Percentiles rank a stretch among this genome's conserved stretches.
Evolutionary conservation across 2,797 vertebrate genomes (phyloP).

Genomic region (Anolis apletophallus): DNA sequence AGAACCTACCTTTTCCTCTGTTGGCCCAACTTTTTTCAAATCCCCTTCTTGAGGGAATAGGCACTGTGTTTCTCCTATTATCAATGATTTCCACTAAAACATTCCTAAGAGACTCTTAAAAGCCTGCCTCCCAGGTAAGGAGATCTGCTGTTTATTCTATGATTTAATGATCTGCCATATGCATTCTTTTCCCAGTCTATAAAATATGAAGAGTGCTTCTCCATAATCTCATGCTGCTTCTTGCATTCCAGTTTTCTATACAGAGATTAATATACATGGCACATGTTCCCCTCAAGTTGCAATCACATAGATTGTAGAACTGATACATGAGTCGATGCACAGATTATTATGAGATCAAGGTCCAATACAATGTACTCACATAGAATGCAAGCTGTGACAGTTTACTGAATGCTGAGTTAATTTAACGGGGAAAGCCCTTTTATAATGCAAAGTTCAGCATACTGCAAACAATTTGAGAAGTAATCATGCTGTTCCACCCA

Average conservation of each 20-base stretch:
- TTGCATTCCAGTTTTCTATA: neutral
- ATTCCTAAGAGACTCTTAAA: neutral
- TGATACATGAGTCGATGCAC: neutral
- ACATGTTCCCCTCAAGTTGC: neutral
- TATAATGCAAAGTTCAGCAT: slow-evolving; percentile 35
- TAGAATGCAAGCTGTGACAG: slow-evolving; percentile 11
- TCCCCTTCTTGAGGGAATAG: neutral
- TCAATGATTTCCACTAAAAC: neutral
- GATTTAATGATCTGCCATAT: neutral
- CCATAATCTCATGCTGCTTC: neutral
- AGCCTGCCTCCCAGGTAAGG: neutral
- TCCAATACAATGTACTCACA: slow-evolving; percentile 4
- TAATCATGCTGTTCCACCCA: slow-evolving; percentile 13
- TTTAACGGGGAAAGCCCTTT: slow-evolving; percentile 1
- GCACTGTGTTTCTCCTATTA: neutral
- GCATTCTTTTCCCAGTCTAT: neutral
- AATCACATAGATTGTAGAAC: neutral
- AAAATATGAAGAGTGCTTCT: neutral
- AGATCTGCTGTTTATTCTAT: neutral
- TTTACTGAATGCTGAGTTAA: slow-evolving; percentile 30
- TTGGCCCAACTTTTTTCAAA: neutral
- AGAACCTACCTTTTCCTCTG: neutral
- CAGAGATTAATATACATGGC: neutral
- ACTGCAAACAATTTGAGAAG: slow-evolving; percentile 46
- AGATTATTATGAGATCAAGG: neutral